Conservation (phyloP, 2,888 invertebrate genomes). For the Cheilosia impressa region DNA sequence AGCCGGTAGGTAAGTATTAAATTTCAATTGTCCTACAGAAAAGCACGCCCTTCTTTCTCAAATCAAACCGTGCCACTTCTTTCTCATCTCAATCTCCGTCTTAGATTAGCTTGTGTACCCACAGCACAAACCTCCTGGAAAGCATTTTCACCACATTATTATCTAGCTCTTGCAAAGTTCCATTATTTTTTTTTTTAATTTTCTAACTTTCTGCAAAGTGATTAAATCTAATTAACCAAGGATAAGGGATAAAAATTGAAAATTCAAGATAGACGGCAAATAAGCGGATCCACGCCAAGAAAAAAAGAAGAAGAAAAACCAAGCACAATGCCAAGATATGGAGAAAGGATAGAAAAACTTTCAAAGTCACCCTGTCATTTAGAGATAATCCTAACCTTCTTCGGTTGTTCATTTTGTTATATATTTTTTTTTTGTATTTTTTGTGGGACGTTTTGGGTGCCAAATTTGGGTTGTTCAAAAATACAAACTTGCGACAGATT, state of each 20-base stretch:
- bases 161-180: neutral
- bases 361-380: constrained; percentile 66
- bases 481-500: constrained; percentile 67
- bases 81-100: too few species aligned
- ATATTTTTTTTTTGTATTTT: neutral
- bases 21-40: too few species aligned
- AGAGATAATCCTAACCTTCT: constrained; percentile 60
- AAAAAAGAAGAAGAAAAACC: neutral
- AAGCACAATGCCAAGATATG: constrained; percentile 5
- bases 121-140: constrained; percentile 11
- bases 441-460: constrained; percentile 30
- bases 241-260: constrained; percentile 65
- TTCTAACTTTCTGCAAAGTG: constrained; percentile 41
- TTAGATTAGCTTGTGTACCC: constrained; percentile 9
- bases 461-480: constrained; percentile 38
- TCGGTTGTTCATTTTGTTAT: constrained; percentile 15
- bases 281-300: constrained; percentile 31
- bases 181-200: neutral
- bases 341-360: constrained; percentile 19
- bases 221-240: constrained; percentile 72
- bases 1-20: too few species aligned
- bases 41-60: too few species aligned
- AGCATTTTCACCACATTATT: constrained; percentile 15
- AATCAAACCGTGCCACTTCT: neutral
- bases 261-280: constrained; percentile 35